Evolutionary conservation across 2,888 invertebrate genomes (phyloP).

Genomic region (Agriopis marginaria): DNA sequence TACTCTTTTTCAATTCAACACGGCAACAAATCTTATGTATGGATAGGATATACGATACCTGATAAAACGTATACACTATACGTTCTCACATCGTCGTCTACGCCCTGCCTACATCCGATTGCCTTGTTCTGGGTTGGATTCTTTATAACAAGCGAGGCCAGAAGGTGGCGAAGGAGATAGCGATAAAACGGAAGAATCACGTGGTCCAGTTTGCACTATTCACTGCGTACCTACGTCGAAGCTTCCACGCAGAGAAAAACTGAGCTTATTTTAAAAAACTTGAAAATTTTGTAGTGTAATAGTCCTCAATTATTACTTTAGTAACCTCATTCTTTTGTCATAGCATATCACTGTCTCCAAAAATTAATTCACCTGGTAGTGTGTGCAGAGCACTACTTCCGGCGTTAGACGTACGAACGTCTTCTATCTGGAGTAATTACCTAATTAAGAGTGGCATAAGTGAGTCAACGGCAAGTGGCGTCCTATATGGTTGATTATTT

Average conservation of each 20-base stretch:
- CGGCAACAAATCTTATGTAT: neutral
- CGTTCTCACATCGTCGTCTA: neutral
- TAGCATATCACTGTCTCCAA: neutral
- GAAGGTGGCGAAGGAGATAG: neutral
- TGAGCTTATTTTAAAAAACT: too few species aligned
- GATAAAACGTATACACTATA: too few species aligned
- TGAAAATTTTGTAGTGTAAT: too few species aligned
- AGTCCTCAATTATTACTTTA: neutral
- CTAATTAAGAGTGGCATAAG: slow-evolving; percentile 60
- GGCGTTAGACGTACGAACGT: neutral
- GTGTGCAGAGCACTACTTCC: neutral
- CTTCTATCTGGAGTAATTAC: slow-evolving; percentile 46
- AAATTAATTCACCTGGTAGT: neutral
- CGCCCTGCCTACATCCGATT: neutral
- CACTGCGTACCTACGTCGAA: too few species aligned
- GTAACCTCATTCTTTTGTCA: neutral
- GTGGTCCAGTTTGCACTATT: too few species aligned
- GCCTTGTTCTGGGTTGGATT: neutral
- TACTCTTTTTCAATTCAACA: neutral
- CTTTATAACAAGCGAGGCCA: neutral
- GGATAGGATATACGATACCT: too few species aligned
- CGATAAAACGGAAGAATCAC: too few species aligned
- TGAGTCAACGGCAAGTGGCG: slow-evolving; percentile 74
- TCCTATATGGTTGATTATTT: slow-evolving; percentile 82
- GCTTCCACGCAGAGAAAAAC: neutral